These are phyloP conservation scores for Clanis bilineata DNA, from an alignment of 2,888 invertebrate species.

Conservation along the genomic window DNA sequence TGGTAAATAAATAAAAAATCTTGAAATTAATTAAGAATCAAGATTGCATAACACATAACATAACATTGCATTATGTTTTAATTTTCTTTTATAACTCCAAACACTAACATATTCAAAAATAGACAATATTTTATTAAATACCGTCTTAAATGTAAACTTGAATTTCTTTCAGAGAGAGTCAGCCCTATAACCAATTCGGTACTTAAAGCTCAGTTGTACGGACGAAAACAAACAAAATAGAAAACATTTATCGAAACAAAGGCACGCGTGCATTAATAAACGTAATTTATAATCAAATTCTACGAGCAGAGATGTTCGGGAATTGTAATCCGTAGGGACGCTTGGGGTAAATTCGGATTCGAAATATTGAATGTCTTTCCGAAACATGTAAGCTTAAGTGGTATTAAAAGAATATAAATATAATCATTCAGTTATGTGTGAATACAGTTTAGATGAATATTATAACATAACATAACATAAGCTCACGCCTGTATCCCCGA, in stretches of 20 bases:
- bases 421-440: too few species aligned
- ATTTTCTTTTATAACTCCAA: too few species aligned
- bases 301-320: constrained; percentile 18
- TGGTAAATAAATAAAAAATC: too few species aligned
- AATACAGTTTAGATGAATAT: too few species aligned
- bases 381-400: background rate
- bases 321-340: background rate
- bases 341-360: background rate
- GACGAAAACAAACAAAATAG: background rate
- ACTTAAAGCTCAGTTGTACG: background rate
- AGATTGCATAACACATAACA: too few species aligned
- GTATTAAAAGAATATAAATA: background rate
- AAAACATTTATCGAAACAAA: constrained; percentile 32
- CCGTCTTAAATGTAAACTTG: too few species aligned
- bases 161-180: background rate
- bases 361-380: background rate
- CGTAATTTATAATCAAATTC: constrained; percentile 45
- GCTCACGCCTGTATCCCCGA: too few species aligned
- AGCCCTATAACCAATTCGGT: background rate
- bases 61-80: too few species aligned
- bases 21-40: too few species aligned
- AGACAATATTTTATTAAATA: too few species aligned
- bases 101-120: too few species aligned
- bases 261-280: constrained; percentile 47
- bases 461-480: too few species aligned